Evolutionary conservation across 2,113 vertebrate genomes (phyloP).

Genomic region (Thalassarche chlororhynchos): DNA sequence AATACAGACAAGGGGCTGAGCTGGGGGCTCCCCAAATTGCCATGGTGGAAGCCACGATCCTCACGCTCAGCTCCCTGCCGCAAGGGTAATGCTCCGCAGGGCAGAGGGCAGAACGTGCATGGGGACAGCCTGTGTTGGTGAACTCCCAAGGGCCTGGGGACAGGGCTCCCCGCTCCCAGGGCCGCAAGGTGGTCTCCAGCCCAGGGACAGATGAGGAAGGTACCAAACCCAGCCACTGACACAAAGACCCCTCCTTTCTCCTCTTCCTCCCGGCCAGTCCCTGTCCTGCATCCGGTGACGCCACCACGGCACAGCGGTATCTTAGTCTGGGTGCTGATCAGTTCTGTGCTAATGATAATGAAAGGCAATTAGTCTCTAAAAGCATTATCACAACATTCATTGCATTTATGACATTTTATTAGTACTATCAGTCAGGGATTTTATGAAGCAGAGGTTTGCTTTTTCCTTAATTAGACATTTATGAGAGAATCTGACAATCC

Average conservation of each 20-base stretch:
- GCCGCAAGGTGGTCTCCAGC: neutral
- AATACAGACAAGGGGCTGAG: neutral
- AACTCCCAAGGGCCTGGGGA: neutral
- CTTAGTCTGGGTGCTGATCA: neutral
- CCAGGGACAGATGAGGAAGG: neutral
- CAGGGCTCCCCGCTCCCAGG: fast-evolving
- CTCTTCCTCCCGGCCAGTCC: neutral
- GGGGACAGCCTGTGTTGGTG: fast-evolving
- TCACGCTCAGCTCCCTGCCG: fast-evolving
- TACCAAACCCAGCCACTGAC: neutral
- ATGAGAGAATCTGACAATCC: neutral
- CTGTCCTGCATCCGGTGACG: neutral
- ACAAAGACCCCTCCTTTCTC: neutral
- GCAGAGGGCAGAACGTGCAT: fast-evolving
- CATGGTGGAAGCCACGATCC: fast-evolving
- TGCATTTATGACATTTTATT: slow-evolving; percentile 19
- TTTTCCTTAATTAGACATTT: slow-evolving; percentile 30
- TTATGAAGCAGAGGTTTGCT: neutral
- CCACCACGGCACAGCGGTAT: fast-evolving
- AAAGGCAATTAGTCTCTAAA: slow-evolving; percentile 48
- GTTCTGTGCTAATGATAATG: slow-evolving; percentile 33
- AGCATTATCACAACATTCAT: neutral
- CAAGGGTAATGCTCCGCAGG: neutral
- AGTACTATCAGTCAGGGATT: slow-evolving; percentile 12
- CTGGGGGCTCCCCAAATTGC: neutral